Conservation (phyloP, 2,797 vertebrate genomes). For the Tenualosa thibaudeaui region DNA sequence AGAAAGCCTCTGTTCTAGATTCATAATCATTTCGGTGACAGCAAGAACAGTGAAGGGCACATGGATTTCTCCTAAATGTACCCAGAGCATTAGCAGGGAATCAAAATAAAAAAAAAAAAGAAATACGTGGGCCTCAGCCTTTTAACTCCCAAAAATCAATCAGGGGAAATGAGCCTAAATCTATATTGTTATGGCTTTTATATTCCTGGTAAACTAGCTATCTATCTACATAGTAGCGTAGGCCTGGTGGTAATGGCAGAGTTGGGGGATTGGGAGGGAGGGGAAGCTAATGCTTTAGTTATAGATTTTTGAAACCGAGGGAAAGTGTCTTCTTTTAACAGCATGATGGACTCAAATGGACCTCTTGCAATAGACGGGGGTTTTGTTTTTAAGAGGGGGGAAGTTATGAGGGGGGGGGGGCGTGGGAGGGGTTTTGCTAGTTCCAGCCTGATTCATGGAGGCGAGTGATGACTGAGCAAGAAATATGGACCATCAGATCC, state of each 20-base stretch:
- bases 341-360: constrained; percentile 15
- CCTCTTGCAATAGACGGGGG: neutral
- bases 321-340: constrained; percentile 20
- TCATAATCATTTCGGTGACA: constrained; percentile 13
- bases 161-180: constrained; percentile 75
- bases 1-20: neutral
- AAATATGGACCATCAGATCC: constrained; percentile 20
- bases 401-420: neutral
- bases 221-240: constrained; percentile 56
- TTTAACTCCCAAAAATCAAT: constrained; percentile 80
- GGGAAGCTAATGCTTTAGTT: constrained; percentile 19
- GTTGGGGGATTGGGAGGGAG: neutral
- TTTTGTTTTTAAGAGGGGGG: neutral
- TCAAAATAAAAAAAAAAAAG: constrained; percentile 66
- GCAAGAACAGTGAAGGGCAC: constrained; percentile 15
- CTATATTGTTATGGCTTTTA: constrained; percentile 75
- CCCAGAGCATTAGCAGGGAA: constrained; percentile 74
- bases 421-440: neutral
- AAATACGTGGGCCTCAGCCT: constrained; percentile 68
- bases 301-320: constrained; percentile 24
- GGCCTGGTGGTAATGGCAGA: neutral
- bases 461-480: neutral
- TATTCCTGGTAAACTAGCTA: constrained; percentile 71
- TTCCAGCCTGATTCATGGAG: neutral
- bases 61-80: constrained; percentile 71